phyloP scores from a whole-genome alignment of 92 coral and sea anemone genomes.

The Porites rus region DNA sequence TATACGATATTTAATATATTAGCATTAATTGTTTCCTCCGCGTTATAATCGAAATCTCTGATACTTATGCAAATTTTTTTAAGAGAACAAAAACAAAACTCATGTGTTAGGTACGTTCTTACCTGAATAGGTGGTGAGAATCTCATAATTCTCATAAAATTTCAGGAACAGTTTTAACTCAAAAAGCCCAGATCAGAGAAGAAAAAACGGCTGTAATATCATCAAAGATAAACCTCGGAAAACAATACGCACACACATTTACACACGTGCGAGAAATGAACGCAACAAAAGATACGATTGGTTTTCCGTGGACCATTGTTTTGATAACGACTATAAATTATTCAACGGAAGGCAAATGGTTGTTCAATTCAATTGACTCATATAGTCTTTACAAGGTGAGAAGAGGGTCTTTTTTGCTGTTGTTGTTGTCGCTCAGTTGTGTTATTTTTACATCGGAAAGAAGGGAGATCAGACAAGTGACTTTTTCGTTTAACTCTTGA shows the following conservation, averaged over 20 bases:
- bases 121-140: not conserved
- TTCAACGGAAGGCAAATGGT: conserved; percentile 12
- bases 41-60: not conserved
- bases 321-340: not conserved
- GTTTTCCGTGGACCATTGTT: conserved; percentile 4
- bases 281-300: conserved; percentile 31
- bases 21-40: not conserved
- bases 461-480: not conserved
- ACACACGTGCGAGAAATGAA: conserved; percentile 40
- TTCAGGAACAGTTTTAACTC: no score
- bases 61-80: not conserved
- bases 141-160: not conserved
- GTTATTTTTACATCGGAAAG: not conserved
- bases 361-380: not conserved
- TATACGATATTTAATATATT: not conserved
- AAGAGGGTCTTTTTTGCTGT: not conserved
- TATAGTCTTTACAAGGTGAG: not conserved
- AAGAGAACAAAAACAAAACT: not conserved
- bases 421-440: no score
- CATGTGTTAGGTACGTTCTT: not conserved
- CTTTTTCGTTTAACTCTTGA: not conserved
- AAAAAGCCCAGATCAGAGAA: not conserved
- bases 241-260: conserved; percentile 38
- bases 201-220: not conserved
- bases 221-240: not conserved